Conservation (phyloP, 2,888 invertebrate genomes). For the Phasia obesa region DNA sequence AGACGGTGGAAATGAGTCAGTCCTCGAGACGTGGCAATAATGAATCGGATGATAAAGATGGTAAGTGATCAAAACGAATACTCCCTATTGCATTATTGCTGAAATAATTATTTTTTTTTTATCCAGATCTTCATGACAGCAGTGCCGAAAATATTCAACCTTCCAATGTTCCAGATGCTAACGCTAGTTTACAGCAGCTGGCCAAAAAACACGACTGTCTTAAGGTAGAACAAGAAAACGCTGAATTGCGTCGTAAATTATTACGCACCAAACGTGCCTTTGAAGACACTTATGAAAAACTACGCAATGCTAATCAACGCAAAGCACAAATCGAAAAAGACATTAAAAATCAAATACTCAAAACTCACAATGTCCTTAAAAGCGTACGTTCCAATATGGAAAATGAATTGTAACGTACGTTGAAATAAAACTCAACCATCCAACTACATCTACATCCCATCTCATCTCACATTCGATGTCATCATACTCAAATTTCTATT, state of each 20-base stretch:
- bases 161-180: conserved; percentile 37
- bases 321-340: conserved; percentile 92
- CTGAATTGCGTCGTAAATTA: conserved; percentile 87
- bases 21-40: conserved; percentile 65
- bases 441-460: conserved; percentile 10
- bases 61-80: conserved; percentile 44
- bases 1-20: conserved; percentile 81
- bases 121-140: conserved; percentile 56
- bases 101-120: too few species aligned
- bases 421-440: conserved; percentile 31
- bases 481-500: background rate
- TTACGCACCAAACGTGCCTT: conserved; percentile 88
- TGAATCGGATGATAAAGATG: conserved; percentile 55
- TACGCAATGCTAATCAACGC: conserved; percentile 89
- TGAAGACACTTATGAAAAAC: conserved; percentile 89
- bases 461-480: conserved; percentile 5
- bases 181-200: conserved; percentile 30
- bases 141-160: conserved; percentile 58
- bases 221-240: conserved; percentile 86
- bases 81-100: background rate
- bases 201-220: conserved; percentile 80
- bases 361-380: conserved; percentile 89
- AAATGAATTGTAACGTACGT: conserved; percentile 80
- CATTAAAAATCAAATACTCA: conserved; percentile 90
- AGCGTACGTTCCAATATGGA: conserved; percentile 90